Base-by-base conservation (phyloP, 2,113 vertebrate genomes). In the Centropus bengalensis region DNA sequence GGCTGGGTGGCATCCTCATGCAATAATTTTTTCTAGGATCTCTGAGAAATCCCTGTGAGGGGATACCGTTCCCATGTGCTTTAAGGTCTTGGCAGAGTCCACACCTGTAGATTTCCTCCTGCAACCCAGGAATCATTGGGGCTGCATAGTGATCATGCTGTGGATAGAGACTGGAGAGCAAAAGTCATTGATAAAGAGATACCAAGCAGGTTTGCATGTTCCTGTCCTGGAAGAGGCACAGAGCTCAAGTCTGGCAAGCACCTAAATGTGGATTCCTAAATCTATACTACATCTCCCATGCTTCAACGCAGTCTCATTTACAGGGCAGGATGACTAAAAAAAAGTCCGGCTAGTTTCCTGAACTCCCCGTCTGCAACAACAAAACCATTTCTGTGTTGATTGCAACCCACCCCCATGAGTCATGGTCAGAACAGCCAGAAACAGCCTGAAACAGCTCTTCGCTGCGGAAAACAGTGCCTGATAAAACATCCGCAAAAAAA, bases 51-150 rank as follows among this genome's bases (percentile, higher is more conserved):
- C 10, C 33, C 49, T 44, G 23, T 2, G 36, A 69, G 18, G 30
- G 36, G 16, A 69, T 86, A 66, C 30, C 36, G n/a, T 36, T 36
- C 36, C 36, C 36, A 36, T 5, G 20, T 14, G 38, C 28, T 66
- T 38, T 30, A 24, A 44, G 14, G 7, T 52, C 44, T 52, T 27
- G 12, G 26, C 24, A 18, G 12, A 32, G 9, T 24, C 4, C 69
- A 45, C 12, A 27, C n/a, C 33, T 4, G 4, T 2, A 28, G 33
- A 38, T 21, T 52, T 88, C 32, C 38, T 85, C 49, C 2, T 28
- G 32, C 33, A 51, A 12, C 10, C 28, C 70, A 68, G 16, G 45
- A 80, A 47, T 0, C 1, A 42, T 0, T 28, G 4, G 22, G 12
- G 5, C 47, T 93, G 56, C 24, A 82, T 8, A 47, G 23, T 27